phyloP scores from a whole-genome alignment of 1,140 invertebrate species.

The Drosophila leontia region DNA sequence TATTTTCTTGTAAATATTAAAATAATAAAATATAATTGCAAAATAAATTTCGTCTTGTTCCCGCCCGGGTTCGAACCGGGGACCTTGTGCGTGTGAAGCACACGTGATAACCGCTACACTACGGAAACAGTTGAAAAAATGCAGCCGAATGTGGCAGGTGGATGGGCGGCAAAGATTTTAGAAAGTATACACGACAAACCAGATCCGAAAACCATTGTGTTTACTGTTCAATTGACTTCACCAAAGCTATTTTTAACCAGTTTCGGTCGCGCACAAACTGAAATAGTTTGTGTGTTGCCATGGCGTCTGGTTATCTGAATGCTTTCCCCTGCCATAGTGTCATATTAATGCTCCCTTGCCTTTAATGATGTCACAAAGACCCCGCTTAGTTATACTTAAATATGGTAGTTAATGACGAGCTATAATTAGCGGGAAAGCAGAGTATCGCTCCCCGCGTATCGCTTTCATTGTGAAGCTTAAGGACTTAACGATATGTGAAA shows the following conservation, averaged over 20 bases:
- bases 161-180: background rate
- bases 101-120: conserved; percentile 89
- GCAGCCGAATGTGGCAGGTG: background rate
- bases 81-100: conserved; percentile 89
- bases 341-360: background rate
- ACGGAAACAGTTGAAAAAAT: conserved; percentile 59
- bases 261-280: background rate
- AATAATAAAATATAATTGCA: background rate
- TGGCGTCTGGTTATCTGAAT: conserved; percentile 11
- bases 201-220: background rate
- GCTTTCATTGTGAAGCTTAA: conserved; percentile 50
- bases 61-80: conserved; percentile 74
- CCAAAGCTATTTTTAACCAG: conserved; percentile 1
- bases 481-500: conserved; percentile 74
- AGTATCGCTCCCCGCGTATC: background rate
- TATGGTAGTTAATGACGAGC: conserved; percentile 7
- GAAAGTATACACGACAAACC: conserved; percentile 5
- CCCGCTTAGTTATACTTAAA: conserved; percentile 1
- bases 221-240: background rate
- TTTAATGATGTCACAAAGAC: background rate
- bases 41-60: conserved; percentile 15
- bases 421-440: conserved; percentile 4
- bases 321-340: background rate
- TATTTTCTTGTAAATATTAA: background rate
- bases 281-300: conserved; percentile 7